Conservation (phyloP, 2,113 vertebrate genomes). For the Dasyurus viverrinus region DNA sequence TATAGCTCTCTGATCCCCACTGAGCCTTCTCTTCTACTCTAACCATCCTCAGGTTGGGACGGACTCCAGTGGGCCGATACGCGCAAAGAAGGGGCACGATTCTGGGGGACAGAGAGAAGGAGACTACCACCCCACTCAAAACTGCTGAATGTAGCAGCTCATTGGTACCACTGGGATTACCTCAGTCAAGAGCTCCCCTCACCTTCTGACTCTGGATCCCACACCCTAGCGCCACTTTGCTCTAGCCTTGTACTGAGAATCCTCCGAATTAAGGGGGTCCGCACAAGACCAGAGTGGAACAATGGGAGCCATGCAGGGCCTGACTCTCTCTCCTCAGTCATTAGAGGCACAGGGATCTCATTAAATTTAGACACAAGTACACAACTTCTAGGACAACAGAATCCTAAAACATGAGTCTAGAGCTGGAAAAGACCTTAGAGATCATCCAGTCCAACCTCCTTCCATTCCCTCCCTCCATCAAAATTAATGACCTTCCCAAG, state of each 20-base stretch:
- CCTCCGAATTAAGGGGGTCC: background rate
- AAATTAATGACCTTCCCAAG: conserved; percentile 63
- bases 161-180: background rate
- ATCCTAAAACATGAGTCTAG: background rate
- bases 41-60: too few relatives aligned
- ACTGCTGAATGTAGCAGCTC: background rate
- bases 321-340: background rate
- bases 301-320: background rate
- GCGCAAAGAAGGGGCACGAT: background rate
- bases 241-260: background rate
- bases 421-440: background rate
- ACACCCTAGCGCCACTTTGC: background rate
- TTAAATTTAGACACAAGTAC: background rate
- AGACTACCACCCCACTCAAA: background rate
- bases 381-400: background rate
- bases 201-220: background rate
- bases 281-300: background rate
- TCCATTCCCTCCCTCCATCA: background rate
- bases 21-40: too few relatives aligned
- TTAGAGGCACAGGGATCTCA: background rate
- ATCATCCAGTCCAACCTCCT: background rate
- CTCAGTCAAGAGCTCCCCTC: background rate
- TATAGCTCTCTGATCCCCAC: too few relatives aligned
- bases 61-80: background rate
- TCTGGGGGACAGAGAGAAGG: background rate